A percentile compares a stretch with the other conserved stretches of the same genome.
Conservation (phyloP, 1,140 invertebrate species). For the Nilaparvata lugens region DNA sequence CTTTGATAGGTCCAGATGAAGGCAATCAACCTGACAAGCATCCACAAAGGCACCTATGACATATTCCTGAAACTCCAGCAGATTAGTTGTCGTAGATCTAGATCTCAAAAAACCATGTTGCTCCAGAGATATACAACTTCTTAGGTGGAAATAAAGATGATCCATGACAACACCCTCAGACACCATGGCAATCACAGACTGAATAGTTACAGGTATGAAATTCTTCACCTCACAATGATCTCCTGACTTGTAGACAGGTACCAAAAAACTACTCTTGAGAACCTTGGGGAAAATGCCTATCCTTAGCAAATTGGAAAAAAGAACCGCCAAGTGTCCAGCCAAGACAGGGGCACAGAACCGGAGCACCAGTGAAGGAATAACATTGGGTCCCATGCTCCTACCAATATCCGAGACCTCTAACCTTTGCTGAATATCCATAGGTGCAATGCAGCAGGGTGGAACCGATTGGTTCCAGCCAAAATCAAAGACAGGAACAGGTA, state of each 20-base stretch:
- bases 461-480: background rate
- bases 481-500: background rate
- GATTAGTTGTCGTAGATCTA: conserved; percentile 15
- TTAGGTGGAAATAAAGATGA: conserved; percentile 1
- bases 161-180: conserved; percentile 4
- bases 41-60: conserved; percentile 5
- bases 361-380: background rate
- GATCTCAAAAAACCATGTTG: conserved; percentile 17
- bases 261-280: background rate
- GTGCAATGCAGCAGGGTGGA: background rate
- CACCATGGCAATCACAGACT: conserved; percentile 5
- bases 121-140: conserved; percentile 5
- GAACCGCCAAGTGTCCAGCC: background rate
- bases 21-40: conserved; percentile 9
- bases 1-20: conserved; percentile 16
- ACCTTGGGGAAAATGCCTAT: background rate
- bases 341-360: conserved; percentile 1
- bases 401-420: background rate
- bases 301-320: background rate
- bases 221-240: background rate
- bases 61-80: conserved; percentile 9
- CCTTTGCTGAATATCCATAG: background rate
- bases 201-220: conserved; percentile 4
- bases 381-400: background rate
- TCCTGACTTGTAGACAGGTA: conserved; percentile 12